Conservation (phyloP, 92 coral and sea anemone species). For the Pocillopora grandis region DNA sequence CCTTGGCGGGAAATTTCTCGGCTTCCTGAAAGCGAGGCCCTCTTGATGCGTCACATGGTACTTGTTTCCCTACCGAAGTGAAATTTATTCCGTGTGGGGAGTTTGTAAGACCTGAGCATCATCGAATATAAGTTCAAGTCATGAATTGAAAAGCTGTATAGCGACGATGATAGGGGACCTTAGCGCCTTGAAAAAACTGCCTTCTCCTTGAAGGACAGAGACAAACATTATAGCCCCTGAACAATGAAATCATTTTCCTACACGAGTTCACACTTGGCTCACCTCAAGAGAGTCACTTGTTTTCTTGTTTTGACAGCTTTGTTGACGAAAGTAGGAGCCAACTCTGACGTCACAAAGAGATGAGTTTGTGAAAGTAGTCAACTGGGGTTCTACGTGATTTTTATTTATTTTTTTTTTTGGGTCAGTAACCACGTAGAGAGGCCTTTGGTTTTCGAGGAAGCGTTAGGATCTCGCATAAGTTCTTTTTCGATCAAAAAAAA, state of each 20-base stretch:
- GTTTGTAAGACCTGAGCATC: no score
- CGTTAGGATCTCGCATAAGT: neutral
- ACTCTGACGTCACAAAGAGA: slow-evolving; percentile 12
- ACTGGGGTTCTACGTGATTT: neutral
- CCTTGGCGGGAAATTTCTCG: no score
- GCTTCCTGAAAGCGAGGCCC: no score
- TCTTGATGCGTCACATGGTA: no score
- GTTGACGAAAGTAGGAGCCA: neutral
- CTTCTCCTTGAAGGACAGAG: neutral
- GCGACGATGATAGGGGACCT: neutral
- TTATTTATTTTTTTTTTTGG: neutral
- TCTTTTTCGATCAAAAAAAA: neutral
- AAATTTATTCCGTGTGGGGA: no score
- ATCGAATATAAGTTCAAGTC: no score
- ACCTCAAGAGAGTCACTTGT: neutral
- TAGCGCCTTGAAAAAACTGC: neutral
- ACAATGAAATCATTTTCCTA: no score
- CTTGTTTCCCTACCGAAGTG: no score
- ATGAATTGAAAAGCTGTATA: no score
- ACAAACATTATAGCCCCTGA: no score
- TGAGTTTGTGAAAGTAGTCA: neutral
- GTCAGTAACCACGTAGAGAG: neutral
- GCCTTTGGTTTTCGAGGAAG: neutral
- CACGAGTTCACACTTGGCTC: no score
- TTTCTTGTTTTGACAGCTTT: slow-evolving; percentile 6